Conservation (phyloP, 2,797 vertebrate genomes). For the Tokudaia muenninki region DNA sequence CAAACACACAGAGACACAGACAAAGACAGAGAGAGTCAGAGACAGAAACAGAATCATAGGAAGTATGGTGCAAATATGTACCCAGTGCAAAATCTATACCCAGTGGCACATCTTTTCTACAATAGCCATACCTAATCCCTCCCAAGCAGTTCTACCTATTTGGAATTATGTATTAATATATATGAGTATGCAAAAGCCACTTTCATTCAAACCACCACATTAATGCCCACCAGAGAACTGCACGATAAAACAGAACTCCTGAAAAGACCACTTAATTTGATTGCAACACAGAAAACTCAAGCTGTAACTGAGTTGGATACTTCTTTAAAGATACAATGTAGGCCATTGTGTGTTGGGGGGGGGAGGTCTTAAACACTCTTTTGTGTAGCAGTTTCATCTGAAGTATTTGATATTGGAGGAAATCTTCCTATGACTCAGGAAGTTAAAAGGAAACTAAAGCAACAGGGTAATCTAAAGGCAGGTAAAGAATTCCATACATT, state of each 20-base stretch:
- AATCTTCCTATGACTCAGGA: neutral
- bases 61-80: neutral
- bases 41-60: neutral
- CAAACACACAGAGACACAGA: neutral
- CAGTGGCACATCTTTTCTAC: neutral
- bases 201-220: neutral
- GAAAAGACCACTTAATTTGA: neutral
- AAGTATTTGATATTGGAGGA: neutral
- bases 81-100: neutral
- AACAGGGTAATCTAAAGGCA: neutral
- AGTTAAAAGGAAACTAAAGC: neutral
- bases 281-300: neutral
- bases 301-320: neutral
- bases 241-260: neutral
- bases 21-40: neutral
- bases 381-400: neutral
- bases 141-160: neutral
- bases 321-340: neutral
- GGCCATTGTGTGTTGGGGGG: too few species aligned
- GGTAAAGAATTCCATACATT: neutral
- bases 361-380: neutral
- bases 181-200: neutral
- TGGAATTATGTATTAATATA: neutral
- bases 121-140: neutral
- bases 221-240: neutral